phyloP scores from a whole-genome alignment of 2,888 invertebrate genomes.

The Steinernema scapterisci region DNA sequence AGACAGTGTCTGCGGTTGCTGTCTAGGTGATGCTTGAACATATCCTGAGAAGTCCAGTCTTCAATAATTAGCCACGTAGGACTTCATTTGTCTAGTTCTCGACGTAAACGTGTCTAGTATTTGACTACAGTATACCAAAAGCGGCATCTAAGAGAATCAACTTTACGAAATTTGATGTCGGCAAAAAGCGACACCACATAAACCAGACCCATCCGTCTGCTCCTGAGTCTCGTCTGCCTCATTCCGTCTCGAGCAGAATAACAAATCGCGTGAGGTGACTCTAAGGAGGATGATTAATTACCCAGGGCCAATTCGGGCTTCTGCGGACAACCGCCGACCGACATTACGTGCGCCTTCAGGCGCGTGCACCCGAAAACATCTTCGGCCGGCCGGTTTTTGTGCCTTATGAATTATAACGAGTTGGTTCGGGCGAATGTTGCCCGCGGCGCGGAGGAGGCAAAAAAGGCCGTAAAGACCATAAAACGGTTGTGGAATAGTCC shows the following conservation, averaged over 20 bases:
- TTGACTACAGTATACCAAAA: no score
- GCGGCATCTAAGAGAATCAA: neutral
- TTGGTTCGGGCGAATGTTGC: neutral
- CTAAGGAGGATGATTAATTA: constrained; percentile 6
- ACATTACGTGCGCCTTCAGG: neutral
- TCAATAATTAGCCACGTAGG: no score
- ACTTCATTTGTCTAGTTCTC: no score
- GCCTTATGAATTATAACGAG: constrained; percentile 5
- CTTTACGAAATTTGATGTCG: neutral
- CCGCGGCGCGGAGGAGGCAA: neutral
- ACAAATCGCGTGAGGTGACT: constrained; percentile 8
- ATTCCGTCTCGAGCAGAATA: neutral
- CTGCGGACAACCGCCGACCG: neutral
- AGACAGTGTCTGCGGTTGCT: no score
- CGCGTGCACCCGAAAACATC: neutral
- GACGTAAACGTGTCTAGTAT: no score
- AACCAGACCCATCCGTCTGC: no score
- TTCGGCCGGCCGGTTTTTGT: neutral
- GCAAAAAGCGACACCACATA: no score
- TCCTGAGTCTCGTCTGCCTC: no score
- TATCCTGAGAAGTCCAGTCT: no score
- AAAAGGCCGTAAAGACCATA: constrained; percentile 9
- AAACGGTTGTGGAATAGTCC: constrained; percentile 21
- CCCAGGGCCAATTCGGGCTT: neutral
- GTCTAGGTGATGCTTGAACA: no score